Base-by-base conservation (phyloP, 2,888 invertebrate species). In the Galerucella calmariensis region DNA sequence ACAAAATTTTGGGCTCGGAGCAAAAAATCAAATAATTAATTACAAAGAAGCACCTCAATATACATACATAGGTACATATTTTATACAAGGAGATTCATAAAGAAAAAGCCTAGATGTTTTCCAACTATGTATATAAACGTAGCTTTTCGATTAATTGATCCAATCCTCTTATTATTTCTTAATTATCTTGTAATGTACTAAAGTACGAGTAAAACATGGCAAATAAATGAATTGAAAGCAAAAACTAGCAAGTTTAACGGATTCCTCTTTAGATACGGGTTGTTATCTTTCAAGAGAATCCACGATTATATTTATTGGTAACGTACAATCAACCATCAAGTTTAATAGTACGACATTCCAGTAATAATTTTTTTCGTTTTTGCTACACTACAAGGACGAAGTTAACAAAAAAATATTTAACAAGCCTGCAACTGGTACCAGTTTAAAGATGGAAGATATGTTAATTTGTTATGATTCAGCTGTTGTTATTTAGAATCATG, bases 311-410 rank as follows among this genome's bases (percentile, higher is more conserved):
- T 48, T 48, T 61, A 69, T 69, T 61, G n/a, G 61, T 61, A 69
- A 69, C 58, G 59, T 59, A 44, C 67, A 12, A 56, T 67, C 56
- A 67, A 69, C 35, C 41, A 56, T 65, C 65, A 65, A 58, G 58
- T 71, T 71, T 56, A 65, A 71, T 71, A 46, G 56, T 24, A 71
- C 70, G 35, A 35, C 70, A 71, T 71, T 71, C 70, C 65, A 41
- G 65, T 24, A 69, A 46, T 68, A 68, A 24, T 61, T 69, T 69
- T 69, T 35, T 41, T 11, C 9, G 16, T 16, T 48, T 41, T 56
- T 68, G 58, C 58, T 59, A 59, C 69, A 44, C 35, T 8, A n/a
- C 67, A 67, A 67, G 67, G 67, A 16, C 53, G 53, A 35, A 35
- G 11, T 35, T 27, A 51, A 56, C n/a, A 67, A 67, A 67, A 67